phyloP scores from a whole-genome alignment of 1,140 invertebrate genomes.

The Pentalonia nigronervosa region DNA sequence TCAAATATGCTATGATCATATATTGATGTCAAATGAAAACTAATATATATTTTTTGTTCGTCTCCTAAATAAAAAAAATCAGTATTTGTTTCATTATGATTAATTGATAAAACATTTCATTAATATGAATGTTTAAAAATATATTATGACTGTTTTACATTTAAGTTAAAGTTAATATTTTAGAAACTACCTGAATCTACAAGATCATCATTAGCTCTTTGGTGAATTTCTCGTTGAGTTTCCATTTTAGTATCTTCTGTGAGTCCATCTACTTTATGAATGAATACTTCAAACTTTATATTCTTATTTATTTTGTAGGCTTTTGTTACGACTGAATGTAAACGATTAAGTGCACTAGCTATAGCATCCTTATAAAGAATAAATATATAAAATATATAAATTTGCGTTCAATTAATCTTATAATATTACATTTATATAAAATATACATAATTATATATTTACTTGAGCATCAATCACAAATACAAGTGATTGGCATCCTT shows the following conservation, averaged over 20 bases:
- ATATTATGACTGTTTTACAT: neutral
- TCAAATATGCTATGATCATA: slow-evolving; percentile 99
- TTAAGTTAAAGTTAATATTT: neutral
- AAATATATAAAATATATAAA: neutral
- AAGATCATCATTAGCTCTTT: slow-evolving; percentile 93
- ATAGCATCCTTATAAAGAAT: slow-evolving; percentile 83
- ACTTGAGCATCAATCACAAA: slow-evolving; percentile 99
- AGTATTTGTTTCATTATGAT: slow-evolving; percentile 38
- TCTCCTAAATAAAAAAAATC: slow-evolving; percentile 67
- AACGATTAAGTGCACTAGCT: slow-evolving; percentile 91
- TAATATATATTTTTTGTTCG: slow-evolving; percentile 82
- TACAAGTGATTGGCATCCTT: slow-evolving; percentile 92
- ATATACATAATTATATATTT: slow-evolving; percentile 61
- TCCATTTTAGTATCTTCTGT: slow-evolving; percentile 99
- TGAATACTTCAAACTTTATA: slow-evolving; percentile 98
- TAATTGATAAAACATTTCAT: slow-evolving; percentile 27
- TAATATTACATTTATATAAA: neutral
- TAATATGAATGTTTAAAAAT: neutral
- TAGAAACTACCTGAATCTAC: slow-evolving; percentile 77
- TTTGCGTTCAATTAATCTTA: neutral
- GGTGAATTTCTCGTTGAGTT: slow-evolving; percentile 97
- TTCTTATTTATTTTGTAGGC: slow-evolving; percentile 95
- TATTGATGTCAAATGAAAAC: slow-evolving; percentile 98
- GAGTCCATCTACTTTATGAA: slow-evolving; percentile 98
- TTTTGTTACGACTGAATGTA: slow-evolving; percentile 90